These are phyloP conservation scores for Aricia artaxerxes DNA, from an alignment of 2,888 invertebrate genomes.

Conservation along the genomic window DNA sequence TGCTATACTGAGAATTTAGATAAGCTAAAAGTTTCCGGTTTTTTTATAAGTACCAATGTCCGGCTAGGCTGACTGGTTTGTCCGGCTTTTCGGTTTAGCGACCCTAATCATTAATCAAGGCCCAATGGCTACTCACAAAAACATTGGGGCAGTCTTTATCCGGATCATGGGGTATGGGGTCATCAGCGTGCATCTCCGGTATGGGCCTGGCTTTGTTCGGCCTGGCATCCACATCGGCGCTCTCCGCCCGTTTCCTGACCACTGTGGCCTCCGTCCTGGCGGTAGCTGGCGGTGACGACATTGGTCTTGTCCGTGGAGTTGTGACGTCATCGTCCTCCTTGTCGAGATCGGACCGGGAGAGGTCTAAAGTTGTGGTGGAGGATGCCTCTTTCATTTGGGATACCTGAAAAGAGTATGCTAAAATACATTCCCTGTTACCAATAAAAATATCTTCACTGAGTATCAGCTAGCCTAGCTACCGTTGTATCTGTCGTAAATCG, in stretches of 20 bases:
- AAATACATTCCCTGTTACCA: no score
- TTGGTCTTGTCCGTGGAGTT: slow-evolving; percentile 43
- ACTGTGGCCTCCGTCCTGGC: slow-evolving; percentile 47
- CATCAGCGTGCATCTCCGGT: slow-evolving; percentile 48
- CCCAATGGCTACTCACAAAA: slow-evolving; percentile 45
- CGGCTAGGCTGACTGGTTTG: no score
- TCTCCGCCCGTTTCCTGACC: slow-evolving; percentile 53
- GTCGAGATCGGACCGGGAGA: slow-evolving; percentile 51
- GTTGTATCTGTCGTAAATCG: no score
- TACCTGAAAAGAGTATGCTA: slow-evolving; percentile 48
- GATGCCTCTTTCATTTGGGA: slow-evolving; percentile 54
- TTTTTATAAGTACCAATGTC: no score
- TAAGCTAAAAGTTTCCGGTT: no score
- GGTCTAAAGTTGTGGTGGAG: slow-evolving; percentile 52
- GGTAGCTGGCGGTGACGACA: slow-evolving; percentile 48
- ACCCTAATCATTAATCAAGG: no score
- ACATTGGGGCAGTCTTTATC: slow-evolving; percentile 69
- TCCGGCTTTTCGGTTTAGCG: no score
- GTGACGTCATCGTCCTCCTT: slow-evolving; percentile 48
- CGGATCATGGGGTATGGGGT: slow-evolving; percentile 61
- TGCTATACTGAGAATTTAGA: no score
- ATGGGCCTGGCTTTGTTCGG: slow-evolving; percentile 64
- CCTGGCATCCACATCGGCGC: slow-evolving; percentile 45
- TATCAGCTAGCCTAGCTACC: no score
- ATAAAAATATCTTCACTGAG: no score